Conservation (phyloP, 2,797 vertebrate genomes). For the Bradypus variegatus region DNA sequence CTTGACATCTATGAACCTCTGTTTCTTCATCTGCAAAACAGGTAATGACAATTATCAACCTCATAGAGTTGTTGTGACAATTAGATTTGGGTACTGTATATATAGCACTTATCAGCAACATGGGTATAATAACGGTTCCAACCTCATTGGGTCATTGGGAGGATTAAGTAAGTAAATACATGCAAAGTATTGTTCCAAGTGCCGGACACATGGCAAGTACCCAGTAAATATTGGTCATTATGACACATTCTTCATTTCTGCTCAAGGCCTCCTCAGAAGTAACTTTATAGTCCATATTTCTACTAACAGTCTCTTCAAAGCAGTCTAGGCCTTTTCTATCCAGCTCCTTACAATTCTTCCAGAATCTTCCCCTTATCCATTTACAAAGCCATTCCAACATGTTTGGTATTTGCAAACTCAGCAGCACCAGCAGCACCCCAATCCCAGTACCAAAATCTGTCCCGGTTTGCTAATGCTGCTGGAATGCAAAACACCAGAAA, state of each 20-base stretch:
- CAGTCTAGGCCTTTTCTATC: too few species aligned
- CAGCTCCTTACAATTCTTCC: too few species aligned
- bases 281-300: too few species aligned
- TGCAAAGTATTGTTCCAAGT: neutral
- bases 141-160: neutral
- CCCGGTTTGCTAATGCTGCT: too few species aligned
- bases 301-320: too few species aligned
- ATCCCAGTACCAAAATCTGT: too few species aligned
- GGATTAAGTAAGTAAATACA: neutral
- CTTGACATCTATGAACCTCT: neutral
- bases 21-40: neutral
- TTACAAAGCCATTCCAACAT: too few species aligned
- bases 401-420: too few species aligned
- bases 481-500: too few species aligned
- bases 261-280: too few species aligned
- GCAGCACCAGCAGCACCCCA: too few species aligned
- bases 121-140: neutral
- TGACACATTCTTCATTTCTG: neutral
- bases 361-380: too few species aligned
- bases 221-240: neutral
- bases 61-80: neutral
- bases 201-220: neutral
- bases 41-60: neutral
- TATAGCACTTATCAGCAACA: neutral
- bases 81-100: neutral